phyloP scores from a whole-genome alignment of 2,797 vertebrate genomes.

The Melanotaenia maccullochi region DNA sequence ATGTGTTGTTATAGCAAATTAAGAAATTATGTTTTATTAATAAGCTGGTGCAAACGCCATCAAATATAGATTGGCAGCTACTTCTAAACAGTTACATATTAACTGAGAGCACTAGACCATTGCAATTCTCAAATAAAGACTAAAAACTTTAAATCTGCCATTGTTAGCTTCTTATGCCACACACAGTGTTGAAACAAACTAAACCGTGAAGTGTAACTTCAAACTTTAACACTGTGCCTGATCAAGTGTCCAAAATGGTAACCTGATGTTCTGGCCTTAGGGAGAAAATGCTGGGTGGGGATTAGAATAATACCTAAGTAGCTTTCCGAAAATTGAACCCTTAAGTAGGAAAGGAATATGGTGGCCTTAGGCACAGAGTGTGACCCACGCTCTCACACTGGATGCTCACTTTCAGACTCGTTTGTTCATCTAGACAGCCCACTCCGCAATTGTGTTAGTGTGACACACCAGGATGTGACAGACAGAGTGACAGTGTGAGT shows the following conservation, averaged over 20 bases:
- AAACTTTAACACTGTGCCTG: slow-evolving; percentile 56
- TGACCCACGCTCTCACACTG: slow-evolving; percentile 76
- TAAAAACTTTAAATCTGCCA: slow-evolving; percentile 33
- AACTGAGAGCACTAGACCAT: slow-evolving; percentile 25
- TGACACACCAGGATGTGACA: slow-evolving; percentile 74
- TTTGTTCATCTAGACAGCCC: slow-evolving; percentile 65
- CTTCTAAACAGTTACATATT: slow-evolving; percentile 24
- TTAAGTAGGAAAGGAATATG: slow-evolving; percentile 74
- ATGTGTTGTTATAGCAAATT: slow-evolving; percentile 79
- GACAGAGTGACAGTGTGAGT: slow-evolving; percentile 81
- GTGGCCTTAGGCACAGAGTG: slow-evolving; percentile 69
- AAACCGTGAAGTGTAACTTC: slow-evolving; percentile 38
- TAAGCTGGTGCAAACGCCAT: slow-evolving; percentile 48
- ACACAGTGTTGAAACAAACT: slow-evolving; percentile 46
- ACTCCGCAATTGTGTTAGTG: slow-evolving; percentile 63
- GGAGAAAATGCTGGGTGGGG: slow-evolving; percentile 61
- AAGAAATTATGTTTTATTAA: slow-evolving; percentile 79
- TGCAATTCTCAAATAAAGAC: slow-evolving; percentile 18
- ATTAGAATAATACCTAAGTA: slow-evolving; percentile 82
- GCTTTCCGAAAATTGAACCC: slow-evolving; percentile 79
- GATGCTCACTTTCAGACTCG: slow-evolving; percentile 50
- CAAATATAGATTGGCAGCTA: slow-evolving; percentile 43
- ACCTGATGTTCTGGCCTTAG: slow-evolving; percentile 66
- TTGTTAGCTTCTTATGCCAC: slow-evolving; percentile 40
- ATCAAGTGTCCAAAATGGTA: slow-evolving; percentile 76